These are phyloP conservation scores for Oscheius sp. DNA, from an alignment of 2,888 invertebrate species.

Conservation along the genomic window DNA sequence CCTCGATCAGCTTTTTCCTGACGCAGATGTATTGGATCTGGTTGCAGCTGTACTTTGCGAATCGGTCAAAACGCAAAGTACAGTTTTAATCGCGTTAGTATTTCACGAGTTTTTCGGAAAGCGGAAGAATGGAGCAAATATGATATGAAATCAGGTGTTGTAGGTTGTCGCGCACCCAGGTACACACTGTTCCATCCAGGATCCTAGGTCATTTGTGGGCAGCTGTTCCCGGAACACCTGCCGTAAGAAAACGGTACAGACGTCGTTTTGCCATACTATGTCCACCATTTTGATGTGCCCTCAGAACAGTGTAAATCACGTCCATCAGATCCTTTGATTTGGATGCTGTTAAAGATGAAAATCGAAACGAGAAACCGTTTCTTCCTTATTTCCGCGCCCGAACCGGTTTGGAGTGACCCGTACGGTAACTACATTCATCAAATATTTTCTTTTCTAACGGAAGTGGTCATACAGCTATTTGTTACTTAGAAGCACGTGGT, in stretches of 20 bases:
- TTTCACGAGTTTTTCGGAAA: no score
- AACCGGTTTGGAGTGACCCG: constrained; percentile 31
- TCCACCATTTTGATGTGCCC: neutral
- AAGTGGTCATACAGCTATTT: neutral
- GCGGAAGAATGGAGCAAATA: no score
- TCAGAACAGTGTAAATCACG: no score
- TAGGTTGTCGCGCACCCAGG: no score
- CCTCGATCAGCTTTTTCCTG: no score
- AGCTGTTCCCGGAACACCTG: constrained; percentile 28
- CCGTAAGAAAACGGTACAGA: constrained; percentile 20
- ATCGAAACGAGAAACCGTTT: neutral
- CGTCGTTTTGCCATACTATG: constrained; percentile 1
- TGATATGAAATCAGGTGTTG: no score
- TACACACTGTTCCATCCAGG: constrained; percentile 3
- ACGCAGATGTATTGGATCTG: no score
- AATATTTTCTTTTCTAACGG: neutral
- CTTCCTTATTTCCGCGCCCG: constrained; percentile 16
- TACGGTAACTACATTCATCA: constrained; percentile 11
- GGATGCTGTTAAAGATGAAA: neutral
- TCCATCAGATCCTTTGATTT: neutral
- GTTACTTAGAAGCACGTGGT: neutral
- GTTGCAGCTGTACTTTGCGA: no score
- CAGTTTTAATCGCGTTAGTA: no score
- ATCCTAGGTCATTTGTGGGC: constrained; percentile 29
- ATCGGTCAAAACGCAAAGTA: no score